phyloP scores from a whole-genome alignment of 2,113 vertebrate species.

The Orientallactaga bullata region DNA sequence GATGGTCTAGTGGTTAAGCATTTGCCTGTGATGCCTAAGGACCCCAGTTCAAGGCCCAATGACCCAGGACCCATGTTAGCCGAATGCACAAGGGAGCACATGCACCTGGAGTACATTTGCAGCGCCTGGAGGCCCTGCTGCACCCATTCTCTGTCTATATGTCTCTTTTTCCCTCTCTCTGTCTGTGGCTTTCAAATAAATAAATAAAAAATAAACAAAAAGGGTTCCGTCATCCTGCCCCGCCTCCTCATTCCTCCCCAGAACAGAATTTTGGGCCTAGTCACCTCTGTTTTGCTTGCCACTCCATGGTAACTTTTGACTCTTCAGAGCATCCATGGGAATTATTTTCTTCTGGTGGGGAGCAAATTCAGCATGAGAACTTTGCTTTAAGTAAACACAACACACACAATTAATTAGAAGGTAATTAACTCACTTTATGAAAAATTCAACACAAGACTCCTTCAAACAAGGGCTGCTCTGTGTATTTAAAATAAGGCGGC shows the following conservation, averaged over 20 bases:
- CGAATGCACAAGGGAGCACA: too few relatives aligned
- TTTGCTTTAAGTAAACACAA: constrained; percentile 11
- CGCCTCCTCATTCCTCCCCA: not conserved
- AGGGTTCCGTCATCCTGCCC: not conserved
- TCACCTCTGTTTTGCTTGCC: not conserved
- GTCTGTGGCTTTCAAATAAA: too few relatives aligned
- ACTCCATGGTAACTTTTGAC: not conserved
- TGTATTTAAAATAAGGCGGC: not conserved
- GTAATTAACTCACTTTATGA: constrained; percentile 51
- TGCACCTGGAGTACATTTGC: too few relatives aligned
- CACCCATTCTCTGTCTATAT: too few relatives aligned
- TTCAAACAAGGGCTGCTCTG: constrained; percentile 21
- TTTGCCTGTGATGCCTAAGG: too few relatives aligned
- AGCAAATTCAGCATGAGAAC: constrained; percentile 12
- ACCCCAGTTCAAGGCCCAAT: too few relatives aligned
- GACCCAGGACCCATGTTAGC: too few relatives aligned
- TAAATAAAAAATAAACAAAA: too few relatives aligned
- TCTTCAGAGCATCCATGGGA: not conserved
- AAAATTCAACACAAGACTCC: constrained; percentile 44
- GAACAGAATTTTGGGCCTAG: not conserved
- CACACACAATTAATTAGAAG: constrained; percentile 30
- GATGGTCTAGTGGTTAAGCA: too few relatives aligned
- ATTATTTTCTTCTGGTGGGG: not conserved
- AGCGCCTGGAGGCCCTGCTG: too few relatives aligned
- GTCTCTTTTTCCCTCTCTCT: too few relatives aligned